Evolutionary conservation across 2,113 vertebrate species (phyloP), one percentile per base, ranked within the genome.

Genomic region (Perca schrenkii): DNA sequence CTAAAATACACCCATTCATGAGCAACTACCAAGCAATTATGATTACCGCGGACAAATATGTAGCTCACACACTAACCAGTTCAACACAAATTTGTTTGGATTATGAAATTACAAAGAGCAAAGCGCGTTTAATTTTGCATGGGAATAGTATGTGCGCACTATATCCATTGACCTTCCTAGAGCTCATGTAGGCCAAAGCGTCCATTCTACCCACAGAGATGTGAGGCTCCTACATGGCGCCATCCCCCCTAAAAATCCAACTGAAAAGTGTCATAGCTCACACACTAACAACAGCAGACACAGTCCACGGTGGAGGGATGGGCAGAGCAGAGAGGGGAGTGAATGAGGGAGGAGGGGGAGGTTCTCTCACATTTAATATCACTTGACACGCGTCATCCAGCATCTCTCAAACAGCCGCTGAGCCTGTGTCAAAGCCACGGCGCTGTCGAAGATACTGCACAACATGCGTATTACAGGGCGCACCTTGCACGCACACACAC

Each of bases 341-440:
- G 75, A 67, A 61, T 19, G 62, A 71, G 64, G 77, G 75, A 58
- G 75, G 78, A 82, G 79, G 52, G 49, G 49, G 66, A 71, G 76
- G 62, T 71, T 85, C 86, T 88, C 88, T 92, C 90, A 93, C 82
- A 75, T 91, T 89, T 94, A 94, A 94, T 93, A 93, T 89, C 89
- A 80, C 86, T 93, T 94, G 94, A 94, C 93, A 93, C 71, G 79
- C 89, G 90, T 94, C 93, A 90, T 85, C 84, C 89, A 93, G 92
- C 90, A 93, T 93, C 92, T 86, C 88, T 87, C 85, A 84, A 85
- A 77, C 58, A 83, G 89, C 77, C 63, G 74, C 86, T 86, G 86
- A 89, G 88, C 84, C 84, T 13, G 77, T 82, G 88, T 92, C 88
- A 87, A 86, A 90, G 76, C 83, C 22, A 4, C 25, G 36, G 77